Evolutionary conservation across 2,113 vertebrate species (phyloP).

Genomic region (Patagioenas fasciata): DNA sequence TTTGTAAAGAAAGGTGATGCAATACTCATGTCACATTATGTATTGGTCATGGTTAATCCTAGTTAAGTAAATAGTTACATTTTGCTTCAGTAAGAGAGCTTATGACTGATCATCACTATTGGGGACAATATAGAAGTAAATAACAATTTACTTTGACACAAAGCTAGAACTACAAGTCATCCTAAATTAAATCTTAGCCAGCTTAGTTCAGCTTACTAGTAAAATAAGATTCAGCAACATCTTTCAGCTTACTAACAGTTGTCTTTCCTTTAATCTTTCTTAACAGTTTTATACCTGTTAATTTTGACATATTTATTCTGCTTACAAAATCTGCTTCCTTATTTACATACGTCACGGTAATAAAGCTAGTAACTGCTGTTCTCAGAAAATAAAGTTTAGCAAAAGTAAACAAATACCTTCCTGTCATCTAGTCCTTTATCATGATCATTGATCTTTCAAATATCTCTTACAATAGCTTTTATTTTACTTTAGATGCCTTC

Average conservation of each 20-base stretch:
- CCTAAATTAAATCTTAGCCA: not conserved
- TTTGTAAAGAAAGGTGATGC: not conserved
- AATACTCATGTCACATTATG: not conserved
- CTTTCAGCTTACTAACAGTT: not conserved
- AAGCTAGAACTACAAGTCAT: not conserved
- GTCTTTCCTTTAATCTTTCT: not conserved
- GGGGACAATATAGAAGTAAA: not conserved
- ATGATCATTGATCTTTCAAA: not conserved
- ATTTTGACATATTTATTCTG: not conserved
- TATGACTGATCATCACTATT: not conserved
- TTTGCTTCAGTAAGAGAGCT: not conserved
- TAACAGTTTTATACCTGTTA: not conserved
- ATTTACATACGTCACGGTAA: not conserved
- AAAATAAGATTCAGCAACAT: not conserved
- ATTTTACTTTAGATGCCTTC: not conserved
- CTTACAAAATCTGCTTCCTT: not conserved
- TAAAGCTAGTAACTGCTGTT: not conserved
- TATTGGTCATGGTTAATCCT: not conserved
- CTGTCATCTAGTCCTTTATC: not conserved
- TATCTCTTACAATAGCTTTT: not conserved
- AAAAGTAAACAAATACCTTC: not conserved
- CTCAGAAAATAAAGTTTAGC: not conserved
- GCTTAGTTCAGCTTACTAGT: not conserved
- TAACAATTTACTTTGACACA: not conserved
- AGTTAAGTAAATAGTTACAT: not conserved